These are phyloP conservation scores for Oopsacas minuta DNA, from an alignment of 37 sponge, comb jelly and placozoan genomes.

Conservation along the genomic window DNA sequence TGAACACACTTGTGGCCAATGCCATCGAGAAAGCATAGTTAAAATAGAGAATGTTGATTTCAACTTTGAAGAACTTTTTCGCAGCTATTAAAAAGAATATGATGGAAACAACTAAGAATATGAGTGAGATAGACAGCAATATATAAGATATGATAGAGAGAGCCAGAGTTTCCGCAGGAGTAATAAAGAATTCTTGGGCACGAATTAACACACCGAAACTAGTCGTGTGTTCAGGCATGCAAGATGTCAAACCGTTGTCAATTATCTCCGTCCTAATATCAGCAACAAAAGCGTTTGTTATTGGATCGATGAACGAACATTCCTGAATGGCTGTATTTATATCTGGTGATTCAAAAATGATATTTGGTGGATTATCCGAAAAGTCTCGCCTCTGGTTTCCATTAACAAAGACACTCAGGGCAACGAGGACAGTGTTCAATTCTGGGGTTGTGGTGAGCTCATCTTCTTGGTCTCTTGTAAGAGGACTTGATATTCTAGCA, in stretches of 20 bases:
- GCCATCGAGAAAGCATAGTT: neutral
- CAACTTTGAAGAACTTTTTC: slow-evolving; percentile 10
- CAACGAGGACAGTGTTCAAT: too few species aligned
- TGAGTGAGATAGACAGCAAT: neutral
- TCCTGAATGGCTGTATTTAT: too few species aligned
- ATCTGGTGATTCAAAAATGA: too few species aligned
- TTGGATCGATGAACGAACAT: too few species aligned
- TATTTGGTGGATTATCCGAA: too few species aligned
- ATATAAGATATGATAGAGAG: neutral
- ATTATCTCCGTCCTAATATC: too few species aligned
- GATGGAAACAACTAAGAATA: neutral
- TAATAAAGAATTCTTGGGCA: neutral
- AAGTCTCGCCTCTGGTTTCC: too few species aligned
- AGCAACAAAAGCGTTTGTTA: too few species aligned
- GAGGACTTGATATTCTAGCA: too few species aligned
- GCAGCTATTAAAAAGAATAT: neutral
- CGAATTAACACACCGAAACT: slow-evolving; percentile 11
- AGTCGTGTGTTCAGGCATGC: neutral
- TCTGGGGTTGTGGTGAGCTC: too few species aligned
- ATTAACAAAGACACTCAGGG: too few species aligned
- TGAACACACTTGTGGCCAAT: slow-evolving; percentile 2
- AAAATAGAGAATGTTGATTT: slow-evolving; percentile 12
- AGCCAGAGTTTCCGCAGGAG: neutral
- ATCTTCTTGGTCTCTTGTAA: too few species aligned
- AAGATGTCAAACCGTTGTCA: neutral